Base-by-base conservation (phyloP, 2,888 invertebrate species). In the Aelia acuminata region DNA sequence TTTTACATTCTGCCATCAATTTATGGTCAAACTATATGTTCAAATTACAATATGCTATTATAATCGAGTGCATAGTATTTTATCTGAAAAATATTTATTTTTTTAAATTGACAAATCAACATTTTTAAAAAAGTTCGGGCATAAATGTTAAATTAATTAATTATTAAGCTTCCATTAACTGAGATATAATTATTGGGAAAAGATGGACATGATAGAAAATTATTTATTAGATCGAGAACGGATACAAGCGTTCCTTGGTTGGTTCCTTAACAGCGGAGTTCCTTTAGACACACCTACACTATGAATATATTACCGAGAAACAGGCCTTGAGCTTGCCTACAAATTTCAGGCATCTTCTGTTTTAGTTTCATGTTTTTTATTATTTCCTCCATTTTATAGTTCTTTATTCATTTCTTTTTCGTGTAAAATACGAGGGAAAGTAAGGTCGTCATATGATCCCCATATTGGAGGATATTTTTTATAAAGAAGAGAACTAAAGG, bases 261-360 rank as follows among this genome's bases (percentile, higher is more conserved):
- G 22, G 75, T 43, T 80, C n/a, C n/a, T 47, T 39, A 20, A 22
- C 39, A 43, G 80, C n/a, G 8, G 43, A 47, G 80, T 80, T 80
- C n/a, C 80, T 80, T 80, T 47, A 43, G 80, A 80, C 80, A 80
- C 80, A 43, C 80, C 80, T 80, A 80, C 80, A 80, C 80, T 80
- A n/a, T 43, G 80, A 80, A 80, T 80, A 80, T 80, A 80, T 80
- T 80, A 80, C 43, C n/a, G 11, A 80, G 80, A 13, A n/a, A 47
- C 80, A 80, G 80, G 43, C 80, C 80, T 80, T 80, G 80, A 43
- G 43, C 11, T 43, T 39, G 43, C 80, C 43, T 35, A 80, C n/a
- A 47, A 39, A 80, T 80, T 80, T 80, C 43, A 80, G 43, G n/a
- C n/a, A 43, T 80, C 80, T 80, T 80, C 22, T 80, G 63, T 70